Conservation (phyloP, 1,140 invertebrate species). For the Conus ventricosus region DNA sequence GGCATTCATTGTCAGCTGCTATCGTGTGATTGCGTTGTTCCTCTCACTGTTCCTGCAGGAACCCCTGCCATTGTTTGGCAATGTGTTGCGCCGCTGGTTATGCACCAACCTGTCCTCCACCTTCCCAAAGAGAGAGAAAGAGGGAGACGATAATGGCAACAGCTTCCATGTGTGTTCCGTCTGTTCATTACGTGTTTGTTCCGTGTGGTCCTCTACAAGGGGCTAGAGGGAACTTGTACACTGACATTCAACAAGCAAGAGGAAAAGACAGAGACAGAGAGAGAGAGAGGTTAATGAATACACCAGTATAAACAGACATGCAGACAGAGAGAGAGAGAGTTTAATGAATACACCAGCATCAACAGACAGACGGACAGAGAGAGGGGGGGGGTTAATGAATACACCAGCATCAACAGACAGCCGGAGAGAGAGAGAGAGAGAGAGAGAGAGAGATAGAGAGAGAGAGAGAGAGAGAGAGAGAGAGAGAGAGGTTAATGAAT, state of each 20-base stretch:
- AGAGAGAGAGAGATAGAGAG: background rate
- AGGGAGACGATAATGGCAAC: background rate
- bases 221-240: background rate
- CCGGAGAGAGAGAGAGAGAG: slow-evolving; percentile 5
- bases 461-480: background rate
- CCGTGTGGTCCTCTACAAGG: background rate
- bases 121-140: background rate
- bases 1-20: no score
- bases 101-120: no score
- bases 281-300: background rate
- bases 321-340: slow-evolving; percentile 21
- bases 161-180: no score
- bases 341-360: no score
- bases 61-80: no score
- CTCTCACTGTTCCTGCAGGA: no score
- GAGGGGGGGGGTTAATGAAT: no score
- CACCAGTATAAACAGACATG: background rate
- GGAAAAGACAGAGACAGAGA: background rate
- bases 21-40: no score
- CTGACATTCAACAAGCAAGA: background rate
- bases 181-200: no score
- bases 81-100: no score
- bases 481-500: slow-evolving; percentile 5
- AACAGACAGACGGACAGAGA: no score
- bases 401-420: background rate